A percentile compares a stretch with the other conserved stretches of the same genome.
Conservation (phyloP, 2,797 vertebrate genomes). For the Enteromius radiatus region DNA sequence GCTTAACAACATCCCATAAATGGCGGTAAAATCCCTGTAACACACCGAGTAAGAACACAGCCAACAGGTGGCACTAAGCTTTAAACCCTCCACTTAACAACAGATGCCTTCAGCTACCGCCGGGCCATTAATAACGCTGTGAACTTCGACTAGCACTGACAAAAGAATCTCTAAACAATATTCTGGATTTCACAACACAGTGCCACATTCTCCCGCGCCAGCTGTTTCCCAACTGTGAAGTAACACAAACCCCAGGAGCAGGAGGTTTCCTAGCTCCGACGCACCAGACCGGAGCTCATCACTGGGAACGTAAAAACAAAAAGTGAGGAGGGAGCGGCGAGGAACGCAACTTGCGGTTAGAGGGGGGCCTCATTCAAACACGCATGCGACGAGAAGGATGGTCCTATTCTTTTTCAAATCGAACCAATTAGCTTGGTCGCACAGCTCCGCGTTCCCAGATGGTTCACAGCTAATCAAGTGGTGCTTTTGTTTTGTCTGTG, state of each 20-base stretch:
- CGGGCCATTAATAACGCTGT: background rate
- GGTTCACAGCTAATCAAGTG: slow-evolving; percentile 71
- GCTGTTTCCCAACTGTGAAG: slow-evolving; percentile 51
- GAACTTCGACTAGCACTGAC: slow-evolving; percentile 9
- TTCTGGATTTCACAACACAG: slow-evolving; percentile 54
- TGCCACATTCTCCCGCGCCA: slow-evolving; percentile 19
- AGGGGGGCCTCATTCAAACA: slow-evolving; percentile 59
- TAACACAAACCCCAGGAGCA: slow-evolving; percentile 42
- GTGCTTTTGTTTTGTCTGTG: slow-evolving; percentile 72
- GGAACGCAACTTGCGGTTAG: slow-evolving; percentile 50
- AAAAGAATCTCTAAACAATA: slow-evolving; percentile 57
- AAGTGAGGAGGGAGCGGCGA: slow-evolving; percentile 35
- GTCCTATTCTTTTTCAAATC: slow-evolving; percentile 63
- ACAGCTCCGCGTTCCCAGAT: slow-evolving; percentile 70
- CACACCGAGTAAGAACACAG: background rate
- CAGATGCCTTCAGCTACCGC: background rate
- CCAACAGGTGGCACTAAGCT: slow-evolving; percentile 41
- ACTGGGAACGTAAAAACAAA: slow-evolving; percentile 49
- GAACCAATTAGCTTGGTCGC: slow-evolving; percentile 75
- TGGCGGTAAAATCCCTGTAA: background rate
- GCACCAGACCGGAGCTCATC: slow-evolving; percentile 50
- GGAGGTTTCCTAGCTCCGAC: slow-evolving; percentile 25
- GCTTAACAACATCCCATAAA: background rate
- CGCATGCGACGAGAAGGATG: slow-evolving; percentile 47
- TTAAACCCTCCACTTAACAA: background rate